Percentiles rank a stretch among this genome's conserved stretches.
Evolutionary conservation across 1,140 invertebrate species (phyloP).

Genomic region (Drosophila paulistorum): DNA sequence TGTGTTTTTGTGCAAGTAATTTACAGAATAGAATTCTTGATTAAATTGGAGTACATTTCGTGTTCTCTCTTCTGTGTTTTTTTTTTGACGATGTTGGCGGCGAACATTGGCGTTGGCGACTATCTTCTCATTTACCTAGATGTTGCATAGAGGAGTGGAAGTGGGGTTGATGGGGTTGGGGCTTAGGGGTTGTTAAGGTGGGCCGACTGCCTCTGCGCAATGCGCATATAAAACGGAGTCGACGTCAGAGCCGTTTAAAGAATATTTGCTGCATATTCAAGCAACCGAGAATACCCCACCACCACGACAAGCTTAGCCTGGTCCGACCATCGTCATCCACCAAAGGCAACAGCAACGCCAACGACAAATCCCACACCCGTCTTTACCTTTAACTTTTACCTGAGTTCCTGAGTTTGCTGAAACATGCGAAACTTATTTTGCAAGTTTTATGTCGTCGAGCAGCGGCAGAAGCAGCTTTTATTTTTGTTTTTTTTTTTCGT

Average conservation of each 20-base stretch:
- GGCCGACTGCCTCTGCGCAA: slow-evolving; percentile 41
- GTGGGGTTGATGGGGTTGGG: neutral
- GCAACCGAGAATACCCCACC: slow-evolving; percentile 32
- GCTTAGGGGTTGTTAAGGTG: slow-evolving; percentile 44
- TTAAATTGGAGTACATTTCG: slow-evolving; percentile 80
- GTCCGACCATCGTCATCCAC: neutral
- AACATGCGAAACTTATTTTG: slow-evolving; percentile 81
- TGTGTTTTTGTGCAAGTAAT: slow-evolving; percentile 77
- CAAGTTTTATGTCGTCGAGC: slow-evolving; percentile 77
- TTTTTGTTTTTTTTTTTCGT: slow-evolving; percentile 60
- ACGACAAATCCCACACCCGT: slow-evolving; percentile 54
- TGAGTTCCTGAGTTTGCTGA: slow-evolving; percentile 64
- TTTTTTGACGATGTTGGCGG: slow-evolving; percentile 44
- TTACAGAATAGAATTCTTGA: slow-evolving; percentile 81
- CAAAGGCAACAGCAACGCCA: slow-evolving; percentile 25
- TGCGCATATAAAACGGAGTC: slow-evolving; percentile 66
- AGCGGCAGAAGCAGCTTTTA: slow-evolving; percentile 67
- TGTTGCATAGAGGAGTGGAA: neutral
- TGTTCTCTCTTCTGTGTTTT: slow-evolving; percentile 37
- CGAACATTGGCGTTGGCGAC: slow-evolving; percentile 33
- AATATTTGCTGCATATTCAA: slow-evolving; percentile 80
- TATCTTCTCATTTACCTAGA: slow-evolving; percentile 68
- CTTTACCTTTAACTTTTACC: slow-evolving; percentile 30
- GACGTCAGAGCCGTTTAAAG: slow-evolving; percentile 58
- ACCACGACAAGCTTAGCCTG: neutral